Evolutionary conservation across 2,888 invertebrate genomes (phyloP).

Genomic region (Ceratothoa steindachneri): DNA sequence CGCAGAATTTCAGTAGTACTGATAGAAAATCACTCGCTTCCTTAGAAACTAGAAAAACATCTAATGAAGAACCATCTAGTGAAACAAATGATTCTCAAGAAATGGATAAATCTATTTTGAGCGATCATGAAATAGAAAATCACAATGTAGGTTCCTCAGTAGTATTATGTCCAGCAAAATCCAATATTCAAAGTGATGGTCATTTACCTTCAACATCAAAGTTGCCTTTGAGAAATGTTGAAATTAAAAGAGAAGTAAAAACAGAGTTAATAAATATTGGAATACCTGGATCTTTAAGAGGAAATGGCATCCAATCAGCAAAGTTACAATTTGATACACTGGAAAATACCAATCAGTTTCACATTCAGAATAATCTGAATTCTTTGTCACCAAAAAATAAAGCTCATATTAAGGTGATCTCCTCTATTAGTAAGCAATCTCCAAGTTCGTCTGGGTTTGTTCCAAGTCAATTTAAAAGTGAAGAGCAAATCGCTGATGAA

Average conservation of each 20-base stretch:
- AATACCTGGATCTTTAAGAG: too few species aligned
- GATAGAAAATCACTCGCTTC: background rate
- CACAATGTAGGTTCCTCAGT: background rate
- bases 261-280: too few species aligned
- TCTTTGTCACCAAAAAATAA: background rate
- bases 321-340: too few species aligned
- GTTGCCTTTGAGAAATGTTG: background rate
- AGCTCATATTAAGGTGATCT: background rate
- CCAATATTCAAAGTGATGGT: background rate
- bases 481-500: background rate
- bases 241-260: background rate
- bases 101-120: background rate
- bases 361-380: background rate
- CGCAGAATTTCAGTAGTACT: constrained; percentile 14
- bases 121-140: background rate
- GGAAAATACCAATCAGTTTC: background rate
- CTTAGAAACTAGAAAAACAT: background rate
- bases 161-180: background rate
- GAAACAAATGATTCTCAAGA: background rate
- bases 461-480: background rate
- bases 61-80: background rate
- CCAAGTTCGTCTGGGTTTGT: background rate
- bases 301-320: background rate
- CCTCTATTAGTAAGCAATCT: background rate
- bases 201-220: background rate